phyloP scores from a whole-genome alignment of 2,888 invertebrate species.

The Cabera pusaria region DNA sequence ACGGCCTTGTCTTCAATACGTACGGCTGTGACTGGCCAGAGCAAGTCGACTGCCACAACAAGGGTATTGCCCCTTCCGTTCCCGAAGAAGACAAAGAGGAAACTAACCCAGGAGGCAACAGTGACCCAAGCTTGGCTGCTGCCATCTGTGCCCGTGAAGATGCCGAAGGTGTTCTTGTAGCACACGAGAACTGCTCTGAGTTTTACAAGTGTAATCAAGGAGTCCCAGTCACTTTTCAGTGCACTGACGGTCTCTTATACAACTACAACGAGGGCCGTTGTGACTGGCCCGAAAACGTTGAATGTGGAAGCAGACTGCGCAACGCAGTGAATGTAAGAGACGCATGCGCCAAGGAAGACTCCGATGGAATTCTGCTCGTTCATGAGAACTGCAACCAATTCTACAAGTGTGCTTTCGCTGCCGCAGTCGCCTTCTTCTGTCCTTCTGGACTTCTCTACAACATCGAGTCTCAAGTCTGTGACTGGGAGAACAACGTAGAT shows the following conservation, averaged over 20 bases:
- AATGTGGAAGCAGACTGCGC: conserved; percentile 21
- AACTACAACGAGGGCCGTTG: conserved; percentile 18
- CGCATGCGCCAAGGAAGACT: conserved; percentile 1
- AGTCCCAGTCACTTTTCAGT: conserved; percentile 16
- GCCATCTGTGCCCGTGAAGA: conserved; percentile 18
- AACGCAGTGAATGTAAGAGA: not conserved
- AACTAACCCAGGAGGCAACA: conserved; percentile 12
- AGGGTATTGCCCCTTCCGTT: conserved; percentile 6
- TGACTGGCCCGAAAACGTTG: conserved; percentile 30
- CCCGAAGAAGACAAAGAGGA: conserved; percentile 5
- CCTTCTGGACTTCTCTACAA: conserved; percentile 8
- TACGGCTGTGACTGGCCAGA: conserved; percentile 26
- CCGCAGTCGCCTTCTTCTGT: conserved; percentile 5
- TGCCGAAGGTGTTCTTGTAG: conserved; percentile 23
- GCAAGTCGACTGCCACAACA: conserved; percentile 21
- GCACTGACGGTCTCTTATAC: conserved; percentile 24
- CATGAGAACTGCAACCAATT: conserved; percentile 12
- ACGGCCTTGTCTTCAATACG: conserved; percentile 15
- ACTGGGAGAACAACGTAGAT: conserved; percentile 17
- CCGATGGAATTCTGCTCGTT: conserved; percentile 3
- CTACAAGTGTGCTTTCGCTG: conserved; percentile 18
- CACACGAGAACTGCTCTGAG: conserved; percentile 31
- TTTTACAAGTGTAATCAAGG: conserved; percentile 29
- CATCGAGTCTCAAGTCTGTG: conserved; percentile 3
- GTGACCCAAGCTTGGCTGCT: conserved; percentile 17